Evolutionary conservation across 1,140 invertebrate species (phyloP), one percentile per base, ranked within the genome.

Genomic region (Dendrolimus punctatus): DNA sequence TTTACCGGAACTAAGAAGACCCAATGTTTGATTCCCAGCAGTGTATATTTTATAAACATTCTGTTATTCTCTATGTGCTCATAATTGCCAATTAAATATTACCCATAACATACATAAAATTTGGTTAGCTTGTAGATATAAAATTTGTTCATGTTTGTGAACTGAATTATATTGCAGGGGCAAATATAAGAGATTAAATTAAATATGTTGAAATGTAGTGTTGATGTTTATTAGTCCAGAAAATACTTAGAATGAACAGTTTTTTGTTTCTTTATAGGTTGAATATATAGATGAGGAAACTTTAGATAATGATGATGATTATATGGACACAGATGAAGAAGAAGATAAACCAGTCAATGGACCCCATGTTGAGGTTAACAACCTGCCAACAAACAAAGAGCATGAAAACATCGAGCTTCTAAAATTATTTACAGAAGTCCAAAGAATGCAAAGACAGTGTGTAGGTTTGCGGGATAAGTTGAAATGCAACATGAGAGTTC

Each of bases 241-340:
- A n/a, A 43, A 5, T 43, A 43, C 6, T 40, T 56, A 41, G 49
- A 37, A 40, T 49, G 46, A 50, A n/a, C 36, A n/a, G 10, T 5
- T 53, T 55, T 61, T n/a, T n/a, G n/a, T n/a, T n/a, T 41, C 64
- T 53, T 52, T 50, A 39, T 56, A 86, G 83, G 80, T 84, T n/a
- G 83, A 86, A 69, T 86, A 86, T 39, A 84, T 86, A 60, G 83
- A 86, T 43, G 82, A 85, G 58, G 80, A 83, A 44, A 76, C 72
- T 5, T 57, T 77, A 40, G 79, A 81, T 6, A 72, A 82, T 62
- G 79, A 77, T 52, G 66, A 75, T 6, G 58, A 70, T 39, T 71
- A 76, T 6, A 74, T 73, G 68, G 70, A 75, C 36, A 66, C 63
- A n/a, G 67, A 73, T 41, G 55, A 64, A 6, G 62, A 72, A 56